These are phyloP conservation scores for Sarotherodon lohbergeri DNA, from an alignment of 2,113 vertebrate genomes.

Conservation along the genomic window DNA sequence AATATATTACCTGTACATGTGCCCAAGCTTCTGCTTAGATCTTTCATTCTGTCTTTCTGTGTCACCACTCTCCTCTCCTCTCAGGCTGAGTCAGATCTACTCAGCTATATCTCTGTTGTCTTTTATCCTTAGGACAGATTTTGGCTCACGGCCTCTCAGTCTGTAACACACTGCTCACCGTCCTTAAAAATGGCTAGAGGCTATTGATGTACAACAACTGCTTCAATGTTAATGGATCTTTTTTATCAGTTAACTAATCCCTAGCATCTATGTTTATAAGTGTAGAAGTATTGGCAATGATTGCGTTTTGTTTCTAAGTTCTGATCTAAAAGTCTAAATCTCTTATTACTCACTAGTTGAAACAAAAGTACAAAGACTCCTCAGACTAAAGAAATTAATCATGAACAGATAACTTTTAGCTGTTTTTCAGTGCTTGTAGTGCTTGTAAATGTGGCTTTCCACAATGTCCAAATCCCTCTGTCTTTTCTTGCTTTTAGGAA, in stretches of 20 bases:
- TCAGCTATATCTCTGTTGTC: not conserved
- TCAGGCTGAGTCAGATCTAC: not conserved
- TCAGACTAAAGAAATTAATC: not conserved
- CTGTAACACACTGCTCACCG: not conserved
- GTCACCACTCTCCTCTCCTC: not conserved
- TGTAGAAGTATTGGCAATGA: not conserved
- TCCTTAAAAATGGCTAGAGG: not conserved
- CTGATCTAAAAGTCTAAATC: not conserved
- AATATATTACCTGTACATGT: not conserved
- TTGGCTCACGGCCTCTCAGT: not conserved
- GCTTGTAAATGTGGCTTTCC: not conserved
- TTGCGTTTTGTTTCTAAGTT: not conserved
- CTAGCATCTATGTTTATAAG: not conserved
- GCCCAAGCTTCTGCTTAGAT: not conserved
- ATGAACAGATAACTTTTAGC: not conserved
- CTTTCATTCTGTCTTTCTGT: not conserved
- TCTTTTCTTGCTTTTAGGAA: not conserved
- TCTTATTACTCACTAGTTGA: not conserved
- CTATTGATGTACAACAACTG: not conserved
- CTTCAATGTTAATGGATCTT: not conserved
- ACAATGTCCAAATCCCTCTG: not conserved
- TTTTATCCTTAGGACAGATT: not conserved
- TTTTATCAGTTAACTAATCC: not conserved
- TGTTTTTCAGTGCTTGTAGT: not conserved
- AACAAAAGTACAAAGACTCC: not conserved